These are phyloP conservation scores for Thryonomys swinderianus DNA, from an alignment of 2,113 vertebrate genomes.

Conservation along the genomic window DNA sequence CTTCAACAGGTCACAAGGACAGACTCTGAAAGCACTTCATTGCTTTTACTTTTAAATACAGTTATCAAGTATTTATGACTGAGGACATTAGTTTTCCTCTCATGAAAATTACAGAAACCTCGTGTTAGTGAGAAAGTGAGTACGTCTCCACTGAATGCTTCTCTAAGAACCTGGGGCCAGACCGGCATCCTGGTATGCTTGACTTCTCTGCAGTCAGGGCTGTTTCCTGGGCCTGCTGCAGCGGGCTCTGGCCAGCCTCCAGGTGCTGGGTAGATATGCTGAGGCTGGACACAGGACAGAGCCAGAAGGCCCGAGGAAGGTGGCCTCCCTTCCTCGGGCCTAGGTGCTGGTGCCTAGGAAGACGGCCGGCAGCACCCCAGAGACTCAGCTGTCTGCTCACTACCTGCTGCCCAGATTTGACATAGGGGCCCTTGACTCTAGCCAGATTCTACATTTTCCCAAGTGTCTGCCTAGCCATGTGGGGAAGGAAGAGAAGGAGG, in stretches of 20 bases:
- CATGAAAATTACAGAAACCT: neutral
- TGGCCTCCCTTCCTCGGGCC: conserved; percentile 81
- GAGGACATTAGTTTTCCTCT: neutral
- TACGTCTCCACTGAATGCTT: neutral
- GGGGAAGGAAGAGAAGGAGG: neutral
- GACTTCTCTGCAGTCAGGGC: neutral
- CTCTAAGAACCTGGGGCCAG: neutral
- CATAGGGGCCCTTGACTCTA: neutral
- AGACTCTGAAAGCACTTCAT: neutral
- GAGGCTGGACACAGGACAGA: conserved; percentile 81
- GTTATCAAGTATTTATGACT: neutral
- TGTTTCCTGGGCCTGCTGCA: conserved; percentile 65
- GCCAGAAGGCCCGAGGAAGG: conserved; percentile 80
- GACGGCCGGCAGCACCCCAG: conserved; percentile 91
- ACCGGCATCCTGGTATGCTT: neutral
- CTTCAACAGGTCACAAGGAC: neutral
- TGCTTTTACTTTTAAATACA: conserved; percentile 34
- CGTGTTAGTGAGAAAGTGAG: neutral
- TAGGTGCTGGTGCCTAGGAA: conserved; percentile 92
- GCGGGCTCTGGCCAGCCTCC: conserved; percentile 7
- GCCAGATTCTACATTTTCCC: neutral
- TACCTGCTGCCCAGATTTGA: conserved; percentile 87
- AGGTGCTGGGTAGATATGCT: neutral
- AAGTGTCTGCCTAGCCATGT: conserved; percentile 40
- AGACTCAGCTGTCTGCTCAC: conserved; percentile 92